A percentile compares a stretch with the other conserved stretches of the same genome.
These are phyloP conservation scores for Papilio polyxenes DNA, from an alignment of 1,140 invertebrate species.

Conservation along the genomic window DNA sequence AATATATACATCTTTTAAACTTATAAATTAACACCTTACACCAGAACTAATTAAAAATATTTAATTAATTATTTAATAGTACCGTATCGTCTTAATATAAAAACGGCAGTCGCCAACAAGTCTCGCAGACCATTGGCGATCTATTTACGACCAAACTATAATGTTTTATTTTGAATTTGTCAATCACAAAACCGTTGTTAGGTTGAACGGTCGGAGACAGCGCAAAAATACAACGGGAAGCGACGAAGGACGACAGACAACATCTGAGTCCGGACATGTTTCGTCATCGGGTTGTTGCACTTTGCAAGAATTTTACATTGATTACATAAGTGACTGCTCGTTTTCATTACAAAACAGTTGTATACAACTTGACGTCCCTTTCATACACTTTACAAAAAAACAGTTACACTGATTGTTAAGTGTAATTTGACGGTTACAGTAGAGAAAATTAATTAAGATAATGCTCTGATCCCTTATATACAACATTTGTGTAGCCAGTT, in stretches of 20 bases:
- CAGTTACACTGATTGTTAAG: too few relatives aligned
- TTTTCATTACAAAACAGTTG: too few relatives aligned
- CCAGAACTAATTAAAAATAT: too few relatives aligned
- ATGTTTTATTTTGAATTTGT: conserved; percentile 32
- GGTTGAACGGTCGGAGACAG: conserved; percentile 35
- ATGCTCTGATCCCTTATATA: too few relatives aligned
- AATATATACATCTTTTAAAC: too few relatives aligned
- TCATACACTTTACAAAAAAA: too few relatives aligned
- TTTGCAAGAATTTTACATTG: neutral
- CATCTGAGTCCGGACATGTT: neutral
- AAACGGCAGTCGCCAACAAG: neutral
- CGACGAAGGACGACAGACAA: neutral
- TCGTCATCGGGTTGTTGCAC: conserved; percentile 1
- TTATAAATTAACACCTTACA: too few relatives aligned
- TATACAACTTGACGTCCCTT: too few relatives aligned
- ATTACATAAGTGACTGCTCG: neutral
- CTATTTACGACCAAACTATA: conserved; percentile 20
- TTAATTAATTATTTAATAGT: neutral
- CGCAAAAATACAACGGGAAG: conserved; percentile 21
- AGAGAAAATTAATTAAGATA: too few relatives aligned
- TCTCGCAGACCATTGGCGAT: neutral
- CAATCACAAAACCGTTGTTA: conserved; percentile 36
- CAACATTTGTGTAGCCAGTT: too few relatives aligned
- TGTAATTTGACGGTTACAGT: too few relatives aligned
- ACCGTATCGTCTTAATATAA: neutral